Base-by-base conservation (phyloP, 2,113 vertebrate genomes). In the Platichthys stellatus region DNA sequence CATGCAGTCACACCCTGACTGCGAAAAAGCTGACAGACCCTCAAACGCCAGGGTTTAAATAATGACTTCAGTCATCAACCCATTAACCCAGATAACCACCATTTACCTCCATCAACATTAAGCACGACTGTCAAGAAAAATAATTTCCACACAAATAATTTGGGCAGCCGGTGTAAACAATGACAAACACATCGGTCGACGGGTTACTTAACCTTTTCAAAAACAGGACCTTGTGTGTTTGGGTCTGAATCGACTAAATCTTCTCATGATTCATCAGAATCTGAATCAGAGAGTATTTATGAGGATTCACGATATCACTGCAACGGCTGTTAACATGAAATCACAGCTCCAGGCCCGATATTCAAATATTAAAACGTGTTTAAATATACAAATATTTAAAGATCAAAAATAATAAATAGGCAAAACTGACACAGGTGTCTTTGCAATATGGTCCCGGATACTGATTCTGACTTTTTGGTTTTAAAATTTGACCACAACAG, bases 51-150 rank as follows among this genome's bases (percentile, higher is more conserved):
- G 5, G 24, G 14, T 31, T 23, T 60, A 63, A 47, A 67, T 26
- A 63, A 60, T 61, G 15, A 49, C 31, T 69, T 35, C 7, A 62
- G 75, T 78, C 63, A 83, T 68, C 58, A 66, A 57, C 31, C 13
- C 38, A 26, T 5, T 49, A 5, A 11, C 54, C 5, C 35, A 40
- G 17, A 26, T 21, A 38, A 17, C 53, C 7, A 28, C 15, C 53
- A 45, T 51, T 61, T 35, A 81, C 45, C 68, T 78, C 31, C 35
- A 51, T 6, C 2, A 49, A 49, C 47, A 49, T 23, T 2, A 11
- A 59, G 1, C 24, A 49, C n/a, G 58, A 13, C 6, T 56, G 45
- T 7, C 0, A 47, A 11, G 31, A 26, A 31, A 53, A 31, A 53
- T 49, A 0, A 11, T 20, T 26, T 54, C 40, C 21, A 21, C 35